Conservation (phyloP, 2,113 vertebrate species). For the Myiopsitta monachus region DNA sequence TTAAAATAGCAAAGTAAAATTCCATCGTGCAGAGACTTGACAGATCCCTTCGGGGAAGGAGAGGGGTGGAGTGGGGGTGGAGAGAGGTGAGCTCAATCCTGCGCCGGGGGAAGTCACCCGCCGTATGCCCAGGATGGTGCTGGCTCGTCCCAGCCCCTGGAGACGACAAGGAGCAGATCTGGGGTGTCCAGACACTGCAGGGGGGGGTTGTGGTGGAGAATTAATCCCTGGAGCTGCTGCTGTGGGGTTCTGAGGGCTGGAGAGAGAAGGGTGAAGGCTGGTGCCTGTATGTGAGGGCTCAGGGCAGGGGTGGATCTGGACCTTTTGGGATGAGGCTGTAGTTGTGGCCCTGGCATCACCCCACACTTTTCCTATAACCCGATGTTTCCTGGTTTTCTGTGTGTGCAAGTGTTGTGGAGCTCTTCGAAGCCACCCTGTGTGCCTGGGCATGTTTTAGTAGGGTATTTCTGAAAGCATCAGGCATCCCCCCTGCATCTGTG, state of each 20-base stretch:
- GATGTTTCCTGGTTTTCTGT: background rate
- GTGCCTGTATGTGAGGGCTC: background rate
- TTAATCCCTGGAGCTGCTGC: background rate
- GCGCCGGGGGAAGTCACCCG: background rate
- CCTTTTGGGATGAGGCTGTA: background rate
- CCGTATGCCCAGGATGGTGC: background rate
- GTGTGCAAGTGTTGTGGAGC: background rate
- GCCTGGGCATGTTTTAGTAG: background rate
- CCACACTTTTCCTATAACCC: background rate
- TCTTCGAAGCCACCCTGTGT: accelerated
- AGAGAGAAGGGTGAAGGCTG: background rate
- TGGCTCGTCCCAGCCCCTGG: background rate
- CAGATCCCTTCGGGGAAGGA: conserved; percentile 75
- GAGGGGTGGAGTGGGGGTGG: conserved; percentile 65
- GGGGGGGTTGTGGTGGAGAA: background rate
- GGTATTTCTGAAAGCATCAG: background rate
- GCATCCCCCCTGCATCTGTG: accelerated
- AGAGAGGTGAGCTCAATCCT: conserved; percentile 56
- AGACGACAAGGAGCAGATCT: background rate
- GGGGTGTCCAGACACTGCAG: accelerated
- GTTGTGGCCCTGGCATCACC: background rate
- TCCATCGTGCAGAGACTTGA: conserved; percentile 77
- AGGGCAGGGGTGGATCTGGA: background rate
- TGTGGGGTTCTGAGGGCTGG: background rate
- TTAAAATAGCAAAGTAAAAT: conserved; percentile 85